Evolutionary conservation across 2,888 invertebrate genomes (phyloP).

Genomic region (Tridacna gigas): DNA sequence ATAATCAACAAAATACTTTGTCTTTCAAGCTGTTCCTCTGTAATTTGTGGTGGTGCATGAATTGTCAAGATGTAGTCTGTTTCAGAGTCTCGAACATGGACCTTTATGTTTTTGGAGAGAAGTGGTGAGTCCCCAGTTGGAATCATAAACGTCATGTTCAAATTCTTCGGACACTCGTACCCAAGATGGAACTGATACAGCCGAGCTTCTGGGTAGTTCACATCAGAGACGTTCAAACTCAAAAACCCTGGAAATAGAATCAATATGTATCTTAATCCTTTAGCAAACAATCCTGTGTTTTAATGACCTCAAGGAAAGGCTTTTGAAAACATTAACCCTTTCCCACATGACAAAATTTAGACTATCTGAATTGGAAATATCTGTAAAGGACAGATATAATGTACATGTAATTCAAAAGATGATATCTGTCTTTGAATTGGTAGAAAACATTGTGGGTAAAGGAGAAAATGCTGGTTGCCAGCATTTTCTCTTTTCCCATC

Average conservation of each 20-base stretch:
- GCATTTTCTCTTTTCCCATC: no score
- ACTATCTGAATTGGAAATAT: no score
- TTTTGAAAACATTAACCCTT: no score
- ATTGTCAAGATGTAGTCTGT: conserved; percentile 68
- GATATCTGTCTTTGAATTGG: no score
- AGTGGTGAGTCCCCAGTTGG: conserved; percentile 76
- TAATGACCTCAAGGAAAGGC: no score
- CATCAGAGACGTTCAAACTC: conserved; percentile 77
- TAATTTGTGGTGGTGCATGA: conserved; percentile 66
- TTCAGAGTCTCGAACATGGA: conserved; percentile 67
- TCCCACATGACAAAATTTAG: no score
- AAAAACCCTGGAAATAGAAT: conserved; percentile 75
- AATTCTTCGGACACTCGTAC: conserved; percentile 78
- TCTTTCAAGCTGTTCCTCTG: conserved; percentile 31
- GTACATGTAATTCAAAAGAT: no score
- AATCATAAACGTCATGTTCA: conserved; percentile 75
- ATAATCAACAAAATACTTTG: neutral
- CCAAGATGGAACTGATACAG: conserved; percentile 80
- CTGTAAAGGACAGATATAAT: no score
- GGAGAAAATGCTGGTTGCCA: no score
- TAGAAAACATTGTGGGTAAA: no score
- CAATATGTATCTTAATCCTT: no score
- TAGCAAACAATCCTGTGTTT: no score
- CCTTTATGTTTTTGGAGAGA: conserved; percentile 71
- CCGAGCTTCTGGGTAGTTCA: conserved; percentile 71